These are phyloP conservation scores for Amiota minor DNA, from an alignment of 2,888 invertebrate genomes.

Conservation along the genomic window DNA sequence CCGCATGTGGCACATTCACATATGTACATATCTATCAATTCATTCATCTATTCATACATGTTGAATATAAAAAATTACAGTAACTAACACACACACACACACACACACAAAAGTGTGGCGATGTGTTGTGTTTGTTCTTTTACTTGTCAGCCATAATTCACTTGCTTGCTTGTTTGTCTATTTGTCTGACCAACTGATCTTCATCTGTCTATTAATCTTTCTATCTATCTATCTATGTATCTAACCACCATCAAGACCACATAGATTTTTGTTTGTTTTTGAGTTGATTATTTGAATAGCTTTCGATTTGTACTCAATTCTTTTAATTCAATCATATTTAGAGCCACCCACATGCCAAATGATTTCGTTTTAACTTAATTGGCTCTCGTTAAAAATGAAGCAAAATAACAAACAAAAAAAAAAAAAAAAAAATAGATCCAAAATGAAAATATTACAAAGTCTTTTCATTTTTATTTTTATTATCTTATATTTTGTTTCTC, in stretches of 20 bases:
- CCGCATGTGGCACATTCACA: constrained; percentile 3
- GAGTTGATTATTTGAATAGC: constrained; percentile 44
- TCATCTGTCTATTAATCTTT: neutral
- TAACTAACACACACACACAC: too few species aligned
- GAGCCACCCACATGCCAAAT: constrained; percentile 28
- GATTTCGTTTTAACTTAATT: constrained; percentile 29
- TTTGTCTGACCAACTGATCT: neutral
- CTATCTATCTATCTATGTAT: neutral
- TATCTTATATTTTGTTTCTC: neutral
- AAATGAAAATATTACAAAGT: neutral
- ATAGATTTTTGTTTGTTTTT: neutral
- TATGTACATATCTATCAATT: too few species aligned
- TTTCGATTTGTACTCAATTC: constrained; percentile 34
- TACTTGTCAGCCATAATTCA: constrained; percentile 21
- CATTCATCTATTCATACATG: too few species aligned
- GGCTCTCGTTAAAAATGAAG: constrained; percentile 26
- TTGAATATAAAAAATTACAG: too few species aligned
- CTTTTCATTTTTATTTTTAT: neutral
- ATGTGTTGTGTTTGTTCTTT: too few species aligned
- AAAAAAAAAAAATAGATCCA: neutral
- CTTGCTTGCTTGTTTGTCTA: constrained; percentile 15
- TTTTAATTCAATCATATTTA: constrained; percentile 20
- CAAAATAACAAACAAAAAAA: constrained; percentile 28
- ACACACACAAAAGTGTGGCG: too few species aligned
- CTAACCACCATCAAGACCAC: neutral